Percentiles rank a stretch among this genome's conserved stretches.
These are phyloP conservation scores for Anser brachyrhynchus DNA, from an alignment of 2,113 vertebrate genomes.

Conservation along the genomic window DNA sequence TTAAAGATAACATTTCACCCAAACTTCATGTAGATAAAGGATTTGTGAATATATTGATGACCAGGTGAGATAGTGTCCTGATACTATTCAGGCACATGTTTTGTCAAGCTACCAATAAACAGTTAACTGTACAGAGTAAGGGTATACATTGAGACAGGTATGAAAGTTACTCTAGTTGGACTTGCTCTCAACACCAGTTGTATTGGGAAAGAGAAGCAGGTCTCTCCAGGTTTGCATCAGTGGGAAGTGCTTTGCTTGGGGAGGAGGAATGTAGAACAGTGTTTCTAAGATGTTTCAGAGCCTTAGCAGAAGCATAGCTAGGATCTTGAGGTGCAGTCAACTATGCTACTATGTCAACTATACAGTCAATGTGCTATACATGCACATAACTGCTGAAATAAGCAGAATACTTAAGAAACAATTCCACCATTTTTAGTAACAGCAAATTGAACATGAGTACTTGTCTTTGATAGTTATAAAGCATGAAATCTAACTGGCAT, in stretches of 20 bases:
- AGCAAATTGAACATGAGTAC: neutral
- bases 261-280: accelerated
- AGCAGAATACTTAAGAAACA: neutral
- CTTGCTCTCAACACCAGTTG: accelerated
- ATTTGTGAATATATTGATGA: constrained; percentile 99
- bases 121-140: accelerated
- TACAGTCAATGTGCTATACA: accelerated
- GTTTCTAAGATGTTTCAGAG: neutral
- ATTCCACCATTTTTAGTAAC: neutral
- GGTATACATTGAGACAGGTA: accelerated
- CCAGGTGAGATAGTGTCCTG: constrained; percentile 81
- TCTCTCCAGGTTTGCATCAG: neutral
- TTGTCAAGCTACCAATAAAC: accelerated
- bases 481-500: neutral
- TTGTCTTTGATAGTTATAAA: accelerated
- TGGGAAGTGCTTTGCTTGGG: neutral
- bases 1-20: constrained; percentile 98
- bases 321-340: accelerated
- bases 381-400: accelerated
- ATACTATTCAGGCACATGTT: accelerated
- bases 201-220: neutral
- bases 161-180: accelerated
- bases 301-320: accelerated
- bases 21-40: constrained; percentile 98
- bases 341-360: too few relatives aligned